Base-by-base conservation (phyloP, 2,888 invertebrate species). In the Morpho achilles region DNA sequence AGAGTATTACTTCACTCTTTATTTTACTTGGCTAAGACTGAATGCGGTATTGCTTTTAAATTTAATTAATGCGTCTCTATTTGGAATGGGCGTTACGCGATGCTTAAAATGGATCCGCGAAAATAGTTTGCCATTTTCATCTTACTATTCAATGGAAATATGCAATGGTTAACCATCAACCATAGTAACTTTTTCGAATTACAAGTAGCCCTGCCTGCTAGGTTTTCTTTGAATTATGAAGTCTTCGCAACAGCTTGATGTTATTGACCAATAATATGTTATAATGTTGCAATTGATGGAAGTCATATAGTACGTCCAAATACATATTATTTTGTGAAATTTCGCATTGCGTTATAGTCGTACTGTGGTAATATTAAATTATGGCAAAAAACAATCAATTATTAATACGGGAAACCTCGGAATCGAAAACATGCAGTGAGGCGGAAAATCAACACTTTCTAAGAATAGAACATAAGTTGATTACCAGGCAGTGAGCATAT, bases 1-100 rank as follows among this genome's bases (percentile, higher is more conserved):
- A 75, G 75, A 76, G 74, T 75, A 48, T 54, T 54, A 48, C 42
- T 48, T 54, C 42, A 48, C 47, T 47, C 47, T 54, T 48, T 48
- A 48, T 41, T 54, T 54, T 10, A 47, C 22, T 22, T 53, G 8
- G n/a, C 32, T 52, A 32, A 32, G 32, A 32, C 32, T 5, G 32
- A 32, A 32, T 32, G 32, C 32, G 32, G 32, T 32, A 32, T 32
- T 32, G 3, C 32, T 32, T 32, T 32, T 32, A 32, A 32, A 32
- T 32, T 32, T 43, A 48, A 7, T 32, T 41, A 41, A 41, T 41
- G 22, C 43, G 8, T 43, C 42, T 42, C 22, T 50, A 32, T 32
- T 32, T 32, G 32, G 32, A 32, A 32, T 3, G 32, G 32, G 32
- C 32, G 32, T 32, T 32, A 23, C 23, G 42, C 23, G 52, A 44